Evolutionary conservation across 2,113 vertebrate species (phyloP), one percentile per base, ranked within the genome.

Genomic region (Phoenicopterus ruber): DNA sequence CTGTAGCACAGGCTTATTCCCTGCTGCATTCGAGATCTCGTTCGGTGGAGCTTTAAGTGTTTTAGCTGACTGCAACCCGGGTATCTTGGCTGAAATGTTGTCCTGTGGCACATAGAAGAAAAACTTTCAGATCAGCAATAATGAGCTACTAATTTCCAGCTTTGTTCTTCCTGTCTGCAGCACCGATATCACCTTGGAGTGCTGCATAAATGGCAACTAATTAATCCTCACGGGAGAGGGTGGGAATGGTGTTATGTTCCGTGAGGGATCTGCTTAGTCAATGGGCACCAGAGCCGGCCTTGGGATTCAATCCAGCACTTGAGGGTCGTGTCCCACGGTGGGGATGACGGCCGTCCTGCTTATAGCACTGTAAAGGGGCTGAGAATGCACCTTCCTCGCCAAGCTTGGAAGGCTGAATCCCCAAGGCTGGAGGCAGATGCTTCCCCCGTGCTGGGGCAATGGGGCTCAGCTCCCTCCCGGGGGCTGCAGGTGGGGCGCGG

Each of bases 261-360:
- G 0, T 0, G 10, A 69, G 32, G 55, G 52, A 36, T 49, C 47
- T 44, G 54, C 38, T 57, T 18, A 4, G 66, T 11, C 29, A 40
- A 2, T 1, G 44, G 42, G 49, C 32, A 36, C 6, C 14, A 34
- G 69, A 66, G 36, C 57, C 6, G 3, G 17, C 28, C 11, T 10
- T 13, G 3, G 13, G 18, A 25, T 46, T 36, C 34, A 21, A 47
- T 21, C 28, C 3, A 2, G 46, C 25, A 6, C 29, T 40, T 1
- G 0, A 25, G 16, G 29, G n/a, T 63, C 1, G 1, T 5, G 21
- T n/a, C 71, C 42, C 11, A 3, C n/a, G 11, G 38, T 0, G 1
- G 31, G 65, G 26, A 46, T 21, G 55, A 16, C 0, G 2, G 18
- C 46, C 2, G 2, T 46, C 46, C 57, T 22, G 22, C 16, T 28